Evolutionary conservation across 1,140 invertebrate species (phyloP).

Genomic region (Drosophila trapezifrons): DNA sequence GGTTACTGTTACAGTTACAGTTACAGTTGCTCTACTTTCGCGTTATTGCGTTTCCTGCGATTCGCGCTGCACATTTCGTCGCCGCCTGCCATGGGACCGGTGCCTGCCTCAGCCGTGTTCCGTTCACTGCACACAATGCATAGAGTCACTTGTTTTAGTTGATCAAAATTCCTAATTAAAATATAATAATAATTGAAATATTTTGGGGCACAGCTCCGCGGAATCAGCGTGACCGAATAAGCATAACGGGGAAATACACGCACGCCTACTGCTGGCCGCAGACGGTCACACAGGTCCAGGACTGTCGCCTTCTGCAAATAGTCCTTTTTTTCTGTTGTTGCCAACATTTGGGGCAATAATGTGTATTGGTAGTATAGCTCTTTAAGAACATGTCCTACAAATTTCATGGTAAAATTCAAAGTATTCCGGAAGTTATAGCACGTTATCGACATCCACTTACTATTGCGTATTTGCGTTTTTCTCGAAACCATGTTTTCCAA

Average conservation of each 20-base stretch:
- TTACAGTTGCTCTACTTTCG: slow-evolving; percentile 52
- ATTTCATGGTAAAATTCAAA: no score
- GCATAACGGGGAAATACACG: not conserved
- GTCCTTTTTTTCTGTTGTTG: not conserved
- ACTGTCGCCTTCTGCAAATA: not conserved
- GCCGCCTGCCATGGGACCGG: slow-evolving; percentile 29
- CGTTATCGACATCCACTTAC: no score
- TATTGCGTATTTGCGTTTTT: no score
- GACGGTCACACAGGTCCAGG: not conserved
- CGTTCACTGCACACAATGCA: slow-evolving; percentile 16
- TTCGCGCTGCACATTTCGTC: slow-evolving; percentile 31
- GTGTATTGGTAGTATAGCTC: no score
- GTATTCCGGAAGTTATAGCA: no score
- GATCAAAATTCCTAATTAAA: slow-evolving; percentile 27
- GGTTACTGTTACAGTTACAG: slow-evolving; percentile 39
- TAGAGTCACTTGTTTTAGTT: slow-evolving; percentile 7
- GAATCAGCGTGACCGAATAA: slow-evolving; percentile 17
- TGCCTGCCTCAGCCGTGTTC: not conserved
- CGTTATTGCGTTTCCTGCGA: slow-evolving; percentile 25
- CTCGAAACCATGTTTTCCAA: no score
- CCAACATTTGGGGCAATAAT: no score
- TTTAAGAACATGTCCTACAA: no score
- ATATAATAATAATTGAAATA: slow-evolving; percentile 24
- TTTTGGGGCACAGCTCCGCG: slow-evolving; percentile 8
- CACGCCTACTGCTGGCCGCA: no score